These are phyloP conservation scores for Gymnocheta viridis DNA, from an alignment of 2,888 invertebrate species.

Conservation along the genomic window DNA sequence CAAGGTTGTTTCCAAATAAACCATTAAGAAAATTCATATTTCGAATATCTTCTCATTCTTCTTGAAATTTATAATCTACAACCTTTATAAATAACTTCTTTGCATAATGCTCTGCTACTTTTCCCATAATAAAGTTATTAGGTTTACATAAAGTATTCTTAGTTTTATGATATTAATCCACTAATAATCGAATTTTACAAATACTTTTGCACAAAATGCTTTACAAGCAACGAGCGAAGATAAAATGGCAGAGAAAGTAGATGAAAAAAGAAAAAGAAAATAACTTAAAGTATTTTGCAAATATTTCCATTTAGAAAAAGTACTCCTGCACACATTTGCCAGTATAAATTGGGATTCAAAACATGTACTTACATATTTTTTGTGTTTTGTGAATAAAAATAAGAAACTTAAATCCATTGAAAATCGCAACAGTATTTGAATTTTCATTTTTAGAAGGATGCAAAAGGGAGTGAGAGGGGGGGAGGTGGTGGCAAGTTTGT, in stretches of 20 bases:
- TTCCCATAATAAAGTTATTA: conserved; percentile 7
- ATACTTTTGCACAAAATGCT: conserved; percentile 37
- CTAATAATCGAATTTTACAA: conserved; percentile 57
- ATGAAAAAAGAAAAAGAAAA: neutral
- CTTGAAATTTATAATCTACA: conserved; percentile 14
- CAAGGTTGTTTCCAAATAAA: conserved; percentile 6
- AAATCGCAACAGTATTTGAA: conserved; percentile 51
- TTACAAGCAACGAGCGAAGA: neutral
- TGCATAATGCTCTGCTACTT: neutral
- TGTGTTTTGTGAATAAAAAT: neutral
- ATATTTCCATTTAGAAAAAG: conserved; percentile 10
- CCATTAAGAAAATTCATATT: conserved; percentile 19
- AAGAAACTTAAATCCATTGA: conserved; percentile 12
- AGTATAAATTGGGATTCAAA: conserved; percentile 42
- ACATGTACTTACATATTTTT: too few relatives aligned
- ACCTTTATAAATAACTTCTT: conserved; percentile 8
- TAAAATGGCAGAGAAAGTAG: neutral
- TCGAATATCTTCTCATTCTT: conserved; percentile 1
- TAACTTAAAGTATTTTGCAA: neutral
- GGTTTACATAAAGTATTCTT: conserved; percentile 39
- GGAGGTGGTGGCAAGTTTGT: neutral
- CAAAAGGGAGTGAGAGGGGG: too few relatives aligned
- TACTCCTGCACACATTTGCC: neutral
- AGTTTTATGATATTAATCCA: conserved; percentile 44
- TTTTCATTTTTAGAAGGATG: conserved; percentile 17